Base-by-base conservation (phyloP, 2,888 invertebrate genomes). In the Rotaria magnacalcarata region DNA sequence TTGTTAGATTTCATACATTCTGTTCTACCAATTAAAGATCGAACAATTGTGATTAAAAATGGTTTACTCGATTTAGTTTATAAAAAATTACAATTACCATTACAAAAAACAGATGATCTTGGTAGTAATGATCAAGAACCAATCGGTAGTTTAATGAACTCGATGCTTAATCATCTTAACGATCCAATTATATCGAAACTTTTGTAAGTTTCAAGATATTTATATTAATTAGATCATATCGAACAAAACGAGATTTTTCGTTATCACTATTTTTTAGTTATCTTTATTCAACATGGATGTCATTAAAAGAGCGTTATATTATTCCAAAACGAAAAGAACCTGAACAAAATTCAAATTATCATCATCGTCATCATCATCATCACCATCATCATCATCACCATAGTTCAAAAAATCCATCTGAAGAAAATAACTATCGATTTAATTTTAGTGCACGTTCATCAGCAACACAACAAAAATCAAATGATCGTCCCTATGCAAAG, bases 241-340 rank as follows among this genome's bases (percentile, higher is more conserved):
- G 47, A 47, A 47, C 11, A 47, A 47, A 47, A 47, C 2, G 11
- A 47, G 11, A 47, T 52, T 52, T 11, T 11, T 11, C 14, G 11
- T 52, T 52, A 14, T 52, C 14, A 34, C 34, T 52, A 11, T 8
- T 52, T 5, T 54, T 21, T 54, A 54, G 54, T 67, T 34, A 67
- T 67, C 34, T 67, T 67, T 67, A 67, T 67, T 67, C 67, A 67
- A 67, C 67, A 34, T 67, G 67, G 67, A 27, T 34, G 19, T 67
- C 67, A 41, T 34, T 67, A 27, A 67, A 67, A 67, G 67, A 67
- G 34, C 67, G 67, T 67, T 67, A 34, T 41, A 27, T 67, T 34
- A 67, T 67, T 19, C 67, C 67, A 67, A 67, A 67, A 67, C 67
- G 67, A 67, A 67, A 67, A 67, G 67, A 67, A 67, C 19, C 67